Percentiles rank a stretch among this genome's conserved stretches.
phyloP scores from a whole-genome alignment of 2,113 vertebrate genomes.

The Crocuta crocuta region DNA sequence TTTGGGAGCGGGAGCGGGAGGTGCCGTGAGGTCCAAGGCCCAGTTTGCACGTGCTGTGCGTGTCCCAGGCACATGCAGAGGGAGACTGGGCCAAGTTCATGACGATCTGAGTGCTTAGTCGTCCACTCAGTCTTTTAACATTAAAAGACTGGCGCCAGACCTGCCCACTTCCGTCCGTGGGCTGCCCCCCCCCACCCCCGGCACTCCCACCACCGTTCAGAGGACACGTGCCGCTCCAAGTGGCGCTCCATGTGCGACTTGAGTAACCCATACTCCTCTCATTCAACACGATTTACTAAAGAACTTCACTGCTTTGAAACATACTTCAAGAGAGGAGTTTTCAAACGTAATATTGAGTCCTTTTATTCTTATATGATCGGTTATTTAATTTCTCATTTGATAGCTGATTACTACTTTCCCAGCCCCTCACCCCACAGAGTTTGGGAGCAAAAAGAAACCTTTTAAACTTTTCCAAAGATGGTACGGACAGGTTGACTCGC shows the following conservation, averaged over 20 bases:
- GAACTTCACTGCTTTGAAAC: not conserved
- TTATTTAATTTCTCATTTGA: not conserved
- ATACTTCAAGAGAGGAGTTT: not conserved
- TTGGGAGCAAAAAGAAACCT: not conserved
- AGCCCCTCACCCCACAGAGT: not conserved
- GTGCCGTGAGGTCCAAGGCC: not conserved
- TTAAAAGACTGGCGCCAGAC: too few species aligned
- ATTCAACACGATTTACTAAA: not conserved
- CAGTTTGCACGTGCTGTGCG: not conserved
- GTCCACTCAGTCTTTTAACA: not conserved
- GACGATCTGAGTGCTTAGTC: not conserved
- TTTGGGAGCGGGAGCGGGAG: not conserved
- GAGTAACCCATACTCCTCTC: not conserved
- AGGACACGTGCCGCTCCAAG: not conserved
- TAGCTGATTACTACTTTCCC: not conserved
- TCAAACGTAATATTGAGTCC: not conserved
- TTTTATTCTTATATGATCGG: not conserved
- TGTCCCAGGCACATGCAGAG: not conserved
- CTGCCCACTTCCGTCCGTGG: not conserved
- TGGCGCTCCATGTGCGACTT: not conserved
- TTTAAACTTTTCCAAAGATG: not conserved
- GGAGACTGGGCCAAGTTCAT: not conserved
- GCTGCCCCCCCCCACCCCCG: not conserved
- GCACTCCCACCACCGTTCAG: not conserved
- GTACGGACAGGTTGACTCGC: accelerated